Base-by-base conservation (phyloP, 2,888 invertebrate genomes). In the Aleiodes testaceus region DNA sequence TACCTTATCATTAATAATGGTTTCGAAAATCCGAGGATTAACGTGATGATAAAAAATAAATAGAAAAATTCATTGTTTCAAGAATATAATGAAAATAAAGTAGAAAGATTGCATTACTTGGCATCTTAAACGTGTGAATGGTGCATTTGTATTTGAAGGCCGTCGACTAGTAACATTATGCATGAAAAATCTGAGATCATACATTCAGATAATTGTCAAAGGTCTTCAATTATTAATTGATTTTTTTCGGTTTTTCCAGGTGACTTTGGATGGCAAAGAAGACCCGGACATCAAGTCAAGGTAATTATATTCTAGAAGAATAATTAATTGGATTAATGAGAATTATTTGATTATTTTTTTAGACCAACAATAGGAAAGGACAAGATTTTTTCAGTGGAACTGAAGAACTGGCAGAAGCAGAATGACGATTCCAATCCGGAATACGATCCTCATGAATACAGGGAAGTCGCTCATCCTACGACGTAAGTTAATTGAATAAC, bases 391-490 rank as follows among this genome's bases (percentile, higher is more conserved):
- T 18, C 63, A 63, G 45, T 63, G 12, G 63, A 63, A 20, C 20
- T 63, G 11, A 63, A 63, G 42, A 45, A 63, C 45, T 22, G 45
- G 44, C 20, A 44, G 16, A 63, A 20, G 42, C 42, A 42, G n/a
- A 63, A 44, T 63, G 22, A 74, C 42, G 75, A 74, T 52, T 88
- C 89, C 45, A 89, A 88, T 14, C 89, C 90, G 61, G 91, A 91
- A 71, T 94, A 93, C 79, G 91, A 93, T 77, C 94, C 94, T 0
- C 93, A 92, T 79, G 88, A 91, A 68, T 90, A 92, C 83, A 88
- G 93, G 79, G 89, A 90, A 1, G 93, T 93, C 22, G 90, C 91
- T 52, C 92, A 93, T 84, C 93, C 94, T 1, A 93, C 93, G 26
- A 92, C 93, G 93, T 94, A 86, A 92, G 93, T 74, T 1, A n/a